Conservation (phyloP, 2,888 invertebrate species). For the Alitta virens region DNA sequence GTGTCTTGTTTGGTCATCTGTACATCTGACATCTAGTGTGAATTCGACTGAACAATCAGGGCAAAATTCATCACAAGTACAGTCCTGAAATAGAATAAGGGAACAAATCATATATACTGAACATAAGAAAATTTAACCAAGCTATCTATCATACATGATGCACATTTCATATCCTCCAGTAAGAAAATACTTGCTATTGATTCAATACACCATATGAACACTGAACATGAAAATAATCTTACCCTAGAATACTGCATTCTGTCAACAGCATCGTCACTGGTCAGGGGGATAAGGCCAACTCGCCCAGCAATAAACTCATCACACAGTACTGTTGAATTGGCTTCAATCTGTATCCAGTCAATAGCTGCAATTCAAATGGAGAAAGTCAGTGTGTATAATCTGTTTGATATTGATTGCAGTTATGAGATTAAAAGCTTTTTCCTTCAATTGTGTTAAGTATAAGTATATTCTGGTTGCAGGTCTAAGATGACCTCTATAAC, state of each 20-base stretch:
- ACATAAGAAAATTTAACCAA: no score
- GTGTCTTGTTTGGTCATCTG: conserved; percentile 88
- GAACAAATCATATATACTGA: no score
- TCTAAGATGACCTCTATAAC: no score
- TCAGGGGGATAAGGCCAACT: conserved; percentile 87
- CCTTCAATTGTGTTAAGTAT: no score
- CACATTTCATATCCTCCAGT: neutral
- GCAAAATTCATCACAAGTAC: conserved; percentile 96
- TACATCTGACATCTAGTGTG: conserved; percentile 91
- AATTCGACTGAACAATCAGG: conserved; percentile 97
- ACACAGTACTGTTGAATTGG: conserved; percentile 95
- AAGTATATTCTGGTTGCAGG: no score
- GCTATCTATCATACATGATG: neutral
- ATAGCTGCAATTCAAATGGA: conserved; percentile 85
- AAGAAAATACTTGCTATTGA: neutral
- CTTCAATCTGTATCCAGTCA: conserved; percentile 98
- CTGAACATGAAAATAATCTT: conserved; percentile 17
- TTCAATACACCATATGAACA: neutral
- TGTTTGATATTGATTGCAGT: no score
- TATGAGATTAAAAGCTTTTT: no score
- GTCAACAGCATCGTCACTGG: conserved; percentile 95
- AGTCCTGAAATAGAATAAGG: conserved; percentile 72
- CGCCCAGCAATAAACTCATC: conserved; percentile 98
- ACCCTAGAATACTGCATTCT: conserved; percentile 86
- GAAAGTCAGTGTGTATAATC: no score